Percentiles rank a stretch among this genome's conserved stretches.
Conservation (phyloP, 1,140 invertebrate species). For the honey bee (Apis mellifera) region Amel_HAv3.1 CM009940.2:3735501-3736000, state of each 20-base stretch:
- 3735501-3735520: too few relatives aligned
- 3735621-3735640: too few relatives aligned
- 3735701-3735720: too few relatives aligned
- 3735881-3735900: constrained; percentile 76
- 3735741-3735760: background rate
- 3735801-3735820: constrained; percentile 71
- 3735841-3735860: constrained; percentile 70
- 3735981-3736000: constrained; percentile 60
- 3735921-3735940: constrained; percentile 69
- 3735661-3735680: too few relatives aligned
- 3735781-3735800: constrained; percentile 44
- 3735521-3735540: too few relatives aligned
- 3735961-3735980: too few relatives aligned
- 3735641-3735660: too few relatives aligned
- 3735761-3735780: constrained; percentile 17
- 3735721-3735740: background rate
- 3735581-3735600: too few relatives aligned
- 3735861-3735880: constrained; percentile 79
- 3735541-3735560: too few relatives aligned
- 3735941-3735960: constrained; percentile 59
- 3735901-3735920: constrained; percentile 77
- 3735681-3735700: background rate
- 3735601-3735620: too few relatives aligned
- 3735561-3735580: too few relatives aligned
- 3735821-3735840: constrained; percentile 63